phyloP scores from a whole-genome alignment of 2,113 vertebrate species.

The Neolamprologus sp. region DNA sequence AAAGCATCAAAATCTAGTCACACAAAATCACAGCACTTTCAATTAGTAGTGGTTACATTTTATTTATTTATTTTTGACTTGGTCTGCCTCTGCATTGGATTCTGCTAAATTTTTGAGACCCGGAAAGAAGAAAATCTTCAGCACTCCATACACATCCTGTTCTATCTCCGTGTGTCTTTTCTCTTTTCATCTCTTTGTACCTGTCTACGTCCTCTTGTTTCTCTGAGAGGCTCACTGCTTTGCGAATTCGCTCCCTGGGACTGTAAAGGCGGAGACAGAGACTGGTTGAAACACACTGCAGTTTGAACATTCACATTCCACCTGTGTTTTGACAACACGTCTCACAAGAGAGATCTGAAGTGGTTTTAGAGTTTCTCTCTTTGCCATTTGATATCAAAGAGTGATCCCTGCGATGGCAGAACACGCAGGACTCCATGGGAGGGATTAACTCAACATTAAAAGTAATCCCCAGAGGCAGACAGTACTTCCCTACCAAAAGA shows the following conservation, averaged over 20 bases:
- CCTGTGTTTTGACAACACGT: constrained; percentile 75
- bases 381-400: constrained; percentile 71
- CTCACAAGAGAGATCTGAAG: constrained; percentile 62
- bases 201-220: constrained; percentile 9
- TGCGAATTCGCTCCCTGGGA: constrained; percentile 28
- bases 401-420: constrained; percentile 70
- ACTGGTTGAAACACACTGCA: constrained; percentile 56
- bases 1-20: background rate
- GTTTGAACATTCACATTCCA: constrained; percentile 60
- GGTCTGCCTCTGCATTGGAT: background rate
- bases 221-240: constrained; percentile 25
- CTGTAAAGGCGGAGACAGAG: constrained; percentile 42
- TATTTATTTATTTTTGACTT: background rate
- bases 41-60: background rate
- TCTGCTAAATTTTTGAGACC: background rate
- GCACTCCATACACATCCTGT: background rate
- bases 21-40: background rate
- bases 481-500: constrained; percentile 26
- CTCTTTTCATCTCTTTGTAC: constrained; percentile 27
- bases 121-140: background rate
- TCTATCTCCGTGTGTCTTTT: background rate
- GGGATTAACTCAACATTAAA: constrained; percentile 74
- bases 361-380: constrained; percentile 69
- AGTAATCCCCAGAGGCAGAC: constrained; percentile 69
- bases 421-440: constrained; percentile 61